These are phyloP conservation scores for Sinotaia quadrata DNA, from an alignment of 2,888 invertebrate species.

Conservation along the genomic window DNA sequence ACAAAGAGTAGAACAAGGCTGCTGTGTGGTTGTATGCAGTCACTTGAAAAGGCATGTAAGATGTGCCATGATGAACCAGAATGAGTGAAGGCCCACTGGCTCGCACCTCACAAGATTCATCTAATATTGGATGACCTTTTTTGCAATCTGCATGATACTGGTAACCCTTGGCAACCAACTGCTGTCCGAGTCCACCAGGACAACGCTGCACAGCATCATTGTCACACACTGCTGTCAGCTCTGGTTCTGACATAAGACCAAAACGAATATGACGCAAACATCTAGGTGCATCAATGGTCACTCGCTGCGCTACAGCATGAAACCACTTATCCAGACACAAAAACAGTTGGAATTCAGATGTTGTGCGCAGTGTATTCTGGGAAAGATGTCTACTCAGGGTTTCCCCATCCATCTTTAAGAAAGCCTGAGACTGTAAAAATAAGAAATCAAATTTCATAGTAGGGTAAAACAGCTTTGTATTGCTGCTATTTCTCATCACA, in stretches of 20 bases:
- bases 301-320: slow-evolving; percentile 36
- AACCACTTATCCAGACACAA: slow-evolving; percentile 66
- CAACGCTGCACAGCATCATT: slow-evolving; percentile 58
- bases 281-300: slow-evolving; percentile 43
- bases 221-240: slow-evolving; percentile 57
- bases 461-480: neutral
- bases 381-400: slow-evolving; percentile 59
- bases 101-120: slow-evolving; percentile 54
- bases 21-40: slow-evolving; percentile 62
- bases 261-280: slow-evolving; percentile 66
- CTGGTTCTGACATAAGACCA: slow-evolving; percentile 65
- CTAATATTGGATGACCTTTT: slow-evolving; percentile 61
- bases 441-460: too few species aligned
- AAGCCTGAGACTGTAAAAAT: slow-evolving; percentile 52
- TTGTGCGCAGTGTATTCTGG: slow-evolving; percentile 54
- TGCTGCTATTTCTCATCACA: neutral
- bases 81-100: slow-evolving; percentile 55
- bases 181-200: slow-evolving; percentile 47
- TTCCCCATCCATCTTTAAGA: slow-evolving; percentile 59
- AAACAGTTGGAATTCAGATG: slow-evolving; percentile 64
- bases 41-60: slow-evolving; percentile 69
- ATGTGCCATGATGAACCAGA: slow-evolving; percentile 64
- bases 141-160: slow-evolving; percentile 61
- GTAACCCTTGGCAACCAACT: slow-evolving; percentile 58
- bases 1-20: slow-evolving; percentile 63